Base-by-base conservation (phyloP, 2,113 vertebrate species). In the Dunckerocampus dactyliophorus region DNA sequence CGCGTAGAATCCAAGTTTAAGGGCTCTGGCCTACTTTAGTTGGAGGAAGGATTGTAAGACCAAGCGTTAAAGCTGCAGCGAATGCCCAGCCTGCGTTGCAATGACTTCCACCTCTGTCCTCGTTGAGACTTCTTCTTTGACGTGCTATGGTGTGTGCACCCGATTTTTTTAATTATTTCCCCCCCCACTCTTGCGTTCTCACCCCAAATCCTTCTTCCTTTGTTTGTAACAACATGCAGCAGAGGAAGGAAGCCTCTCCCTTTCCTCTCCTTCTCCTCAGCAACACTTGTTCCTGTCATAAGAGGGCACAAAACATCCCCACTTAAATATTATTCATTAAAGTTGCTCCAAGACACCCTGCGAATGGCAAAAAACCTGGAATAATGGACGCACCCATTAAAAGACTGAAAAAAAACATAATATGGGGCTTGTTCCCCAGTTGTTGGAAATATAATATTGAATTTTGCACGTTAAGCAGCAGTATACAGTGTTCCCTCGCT, bases 241-340 rank as follows among this genome's bases (percentile, higher is more conserved):
- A 64, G 77, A 82, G 85, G 82, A 87, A 88, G 87, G 85, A 88
- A 88, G 75, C 85, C 81, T 85, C 82, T 84, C 85, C 87, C 84
- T 81, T 86, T 74, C 72, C 83, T 77, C 74, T 74, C 65, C 74
- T 81, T 63, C 62, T 68, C 71, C 53, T 55, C 24, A 2, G 28
- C 31, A 71, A 76, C 76, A 76, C 77, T 82, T 80, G 75, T 80
- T 84, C 63, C 63, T 66, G 75, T 71, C 69, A 31, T 73, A 72
- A 67, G 52, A 67, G 58, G 62, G 51, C 20, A 55, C 67, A 64
- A 19, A 47, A 48, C 58, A 57, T 60, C 0, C 4, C 5, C 14
- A 8, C 57, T 72, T 66, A 34, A 45, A 62, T 22, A 15, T 37
- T 6, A 2, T 19, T 46, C 54, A 22, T 21, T 57, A 48, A n/a